Evolutionary conservation across 2,113 vertebrate genomes (phyloP).

Genomic region (Capricornis sumatraensis): DNA sequence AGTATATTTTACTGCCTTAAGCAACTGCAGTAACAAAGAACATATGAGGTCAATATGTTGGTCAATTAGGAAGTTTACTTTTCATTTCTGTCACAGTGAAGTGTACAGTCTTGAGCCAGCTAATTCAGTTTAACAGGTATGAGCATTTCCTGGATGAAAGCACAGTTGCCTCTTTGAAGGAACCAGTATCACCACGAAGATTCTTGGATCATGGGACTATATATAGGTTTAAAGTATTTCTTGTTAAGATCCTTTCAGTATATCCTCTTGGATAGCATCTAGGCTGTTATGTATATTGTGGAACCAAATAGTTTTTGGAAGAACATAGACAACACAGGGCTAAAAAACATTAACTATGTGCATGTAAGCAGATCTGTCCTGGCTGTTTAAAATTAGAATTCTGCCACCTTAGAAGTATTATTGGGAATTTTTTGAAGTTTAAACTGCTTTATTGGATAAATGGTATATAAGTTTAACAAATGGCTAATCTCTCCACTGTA

Average conservation of each 20-base stretch:
- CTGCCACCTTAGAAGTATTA: neutral
- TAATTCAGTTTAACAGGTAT: neutral
- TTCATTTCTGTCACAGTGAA: neutral
- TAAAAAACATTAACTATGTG: neutral
- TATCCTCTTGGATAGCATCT: neutral
- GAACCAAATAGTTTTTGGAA: neutral
- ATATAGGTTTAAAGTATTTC: neutral
- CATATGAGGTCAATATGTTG: neutral
- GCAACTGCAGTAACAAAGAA: neutral
- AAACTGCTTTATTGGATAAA: conserved; percentile 3
- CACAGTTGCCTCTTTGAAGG: neutral
- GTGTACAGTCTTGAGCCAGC: neutral
- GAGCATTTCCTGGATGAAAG: neutral
- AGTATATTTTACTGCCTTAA: neutral
- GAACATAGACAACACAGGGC: neutral
- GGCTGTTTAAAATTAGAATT: neutral
- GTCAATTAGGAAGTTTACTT: neutral
- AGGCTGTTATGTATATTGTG: neutral
- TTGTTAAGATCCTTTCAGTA: neutral
- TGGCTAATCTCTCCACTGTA: neutral
- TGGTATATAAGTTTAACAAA: neutral
- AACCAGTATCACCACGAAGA: neutral
- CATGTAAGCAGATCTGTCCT: neutral
- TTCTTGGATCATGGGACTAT: neutral
- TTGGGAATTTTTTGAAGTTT: neutral